A percentile compares a stretch with the other conserved stretches of the same genome.
phyloP scores from a whole-genome alignment of 2,888 invertebrate genomes.

The Volucella zonaria region DNA sequence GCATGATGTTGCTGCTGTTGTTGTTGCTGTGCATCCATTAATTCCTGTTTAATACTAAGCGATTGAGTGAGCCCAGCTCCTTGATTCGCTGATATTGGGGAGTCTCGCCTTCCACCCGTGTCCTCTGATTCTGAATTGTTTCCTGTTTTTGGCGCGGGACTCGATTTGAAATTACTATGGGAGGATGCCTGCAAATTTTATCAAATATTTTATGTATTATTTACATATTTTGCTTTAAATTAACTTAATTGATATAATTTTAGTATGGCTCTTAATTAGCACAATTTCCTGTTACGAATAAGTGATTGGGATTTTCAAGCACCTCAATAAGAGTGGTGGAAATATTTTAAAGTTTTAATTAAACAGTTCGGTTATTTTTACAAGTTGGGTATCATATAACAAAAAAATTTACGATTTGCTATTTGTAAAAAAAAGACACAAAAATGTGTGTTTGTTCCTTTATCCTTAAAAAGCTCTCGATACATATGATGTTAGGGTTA shows the following conservation, averaged over 20 bases:
- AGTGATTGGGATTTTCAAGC: conserved; percentile 26
- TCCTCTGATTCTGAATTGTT: conserved; percentile 84
- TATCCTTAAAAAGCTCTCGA: no score
- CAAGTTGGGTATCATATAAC: no score
- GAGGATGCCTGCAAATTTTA: conserved; percentile 84
- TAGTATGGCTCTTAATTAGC: background rate
- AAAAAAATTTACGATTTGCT: no score
- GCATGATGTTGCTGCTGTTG: conserved; percentile 81
- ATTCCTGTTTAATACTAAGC: conserved; percentile 83
- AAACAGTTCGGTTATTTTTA: no score
- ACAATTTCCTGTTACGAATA: background rate
- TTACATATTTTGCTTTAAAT: background rate
- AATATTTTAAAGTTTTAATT: conserved; percentile 1
- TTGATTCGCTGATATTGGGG: conserved; percentile 81
- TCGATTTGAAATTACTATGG: conserved; percentile 87
- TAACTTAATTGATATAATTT: conserved; percentile 1
- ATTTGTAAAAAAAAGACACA: no score
- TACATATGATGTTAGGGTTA: no score
- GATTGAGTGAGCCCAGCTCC: conserved; percentile 81
- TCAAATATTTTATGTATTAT: background rate
- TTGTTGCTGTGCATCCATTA: conserved; percentile 82
- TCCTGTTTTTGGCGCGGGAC: conserved; percentile 86
- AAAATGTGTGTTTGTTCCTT: no score
- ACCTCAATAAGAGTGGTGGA: conserved; percentile 32
- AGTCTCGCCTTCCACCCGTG: conserved; percentile 81